Evolutionary conservation across 2,113 vertebrate species (phyloP), one percentile per base, ranked within the genome.

Genomic region (Trachemys scripta): DNA sequence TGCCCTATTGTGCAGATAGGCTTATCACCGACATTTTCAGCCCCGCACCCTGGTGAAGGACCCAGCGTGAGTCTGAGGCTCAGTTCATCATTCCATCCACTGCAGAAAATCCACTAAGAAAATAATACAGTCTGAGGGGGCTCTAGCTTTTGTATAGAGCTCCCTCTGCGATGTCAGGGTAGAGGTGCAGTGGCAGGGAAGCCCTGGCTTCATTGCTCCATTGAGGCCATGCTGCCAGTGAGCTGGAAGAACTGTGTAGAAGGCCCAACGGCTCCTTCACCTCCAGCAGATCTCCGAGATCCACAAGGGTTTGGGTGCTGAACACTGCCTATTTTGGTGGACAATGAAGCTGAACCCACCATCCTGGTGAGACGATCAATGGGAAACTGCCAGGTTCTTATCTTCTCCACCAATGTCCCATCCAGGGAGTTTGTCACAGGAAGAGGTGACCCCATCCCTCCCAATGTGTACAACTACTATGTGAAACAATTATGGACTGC

Each of bases 31-130:
- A 24, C 38, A 5, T 42, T 50, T 76, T 35, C 35, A 35, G 1
- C 5, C 1, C 0, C 2, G 2, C 38, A 42, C 19, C 53, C 42
- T 8, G 3, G 0, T 10, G 79, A 4, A 1, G 0, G 0, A 19
- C n/a, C 51, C 27, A n/a, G 62, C 31, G 20, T 25, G 72, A 45
- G 38, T 75, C 8, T 45, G 38, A 75, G 11, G 72, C n/a, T 75
- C n/a, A 42, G 9, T 45, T 45, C 20, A 42, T 45, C 72, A 38
- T 25, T 75, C 72, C 38, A 75, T 35, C 38, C 22, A 45, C 38
- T 24, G 38, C 38, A 38, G 24, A 45, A 75, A 75, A 25, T 25
- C 38, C 38, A 24, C 31, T 35, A 65, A 65, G 62, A 35, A 65
- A n/a, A 10, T 45, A 75, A 75, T 45, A 38, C 65, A 25, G 38